Evolutionary conservation across 2,888 invertebrate species (phyloP).

Genomic region (Xestia ashworthii): DNA sequence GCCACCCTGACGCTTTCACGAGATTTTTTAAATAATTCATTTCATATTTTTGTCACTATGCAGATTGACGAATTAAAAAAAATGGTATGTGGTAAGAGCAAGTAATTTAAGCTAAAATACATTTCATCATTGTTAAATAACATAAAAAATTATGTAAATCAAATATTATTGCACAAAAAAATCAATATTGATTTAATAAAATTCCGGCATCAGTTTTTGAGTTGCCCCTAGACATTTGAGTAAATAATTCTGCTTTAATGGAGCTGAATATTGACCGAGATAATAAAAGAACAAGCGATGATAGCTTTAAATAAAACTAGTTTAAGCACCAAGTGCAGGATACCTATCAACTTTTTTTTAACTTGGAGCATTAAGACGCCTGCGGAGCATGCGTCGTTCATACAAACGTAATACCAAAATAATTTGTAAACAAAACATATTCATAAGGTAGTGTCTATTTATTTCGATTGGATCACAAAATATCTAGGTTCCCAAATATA

Average conservation of each 20-base stretch:
- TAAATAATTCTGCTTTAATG: background rate
- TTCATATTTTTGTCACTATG: background rate
- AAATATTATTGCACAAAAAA: constrained; percentile 8
- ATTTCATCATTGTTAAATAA: background rate
- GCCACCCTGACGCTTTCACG: too few relatives aligned
- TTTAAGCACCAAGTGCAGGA: background rate
- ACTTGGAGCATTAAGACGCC: background rate
- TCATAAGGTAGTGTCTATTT: too few relatives aligned
- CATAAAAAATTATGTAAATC: background rate
- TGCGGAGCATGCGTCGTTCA: too few relatives aligned
- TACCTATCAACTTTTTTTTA: background rate
- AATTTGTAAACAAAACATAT: too few relatives aligned
- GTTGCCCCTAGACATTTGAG: background rate
- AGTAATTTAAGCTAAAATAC: background rate
- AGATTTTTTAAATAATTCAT: background rate
- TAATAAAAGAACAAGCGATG: background rate
- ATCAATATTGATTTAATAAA: background rate
- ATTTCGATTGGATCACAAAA: too few relatives aligned
- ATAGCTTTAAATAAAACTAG: background rate
- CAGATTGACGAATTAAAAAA: background rate
- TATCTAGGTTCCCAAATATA: too few relatives aligned
- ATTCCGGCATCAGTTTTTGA: constrained; percentile 2
- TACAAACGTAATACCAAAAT: too few relatives aligned
- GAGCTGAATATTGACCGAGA: background rate
- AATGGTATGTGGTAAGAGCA: background rate